Evolutionary conservation across 1,140 invertebrate species (phyloP), one percentile per base, ranked within the genome.

Genomic region (Nebria ingens): DNA sequence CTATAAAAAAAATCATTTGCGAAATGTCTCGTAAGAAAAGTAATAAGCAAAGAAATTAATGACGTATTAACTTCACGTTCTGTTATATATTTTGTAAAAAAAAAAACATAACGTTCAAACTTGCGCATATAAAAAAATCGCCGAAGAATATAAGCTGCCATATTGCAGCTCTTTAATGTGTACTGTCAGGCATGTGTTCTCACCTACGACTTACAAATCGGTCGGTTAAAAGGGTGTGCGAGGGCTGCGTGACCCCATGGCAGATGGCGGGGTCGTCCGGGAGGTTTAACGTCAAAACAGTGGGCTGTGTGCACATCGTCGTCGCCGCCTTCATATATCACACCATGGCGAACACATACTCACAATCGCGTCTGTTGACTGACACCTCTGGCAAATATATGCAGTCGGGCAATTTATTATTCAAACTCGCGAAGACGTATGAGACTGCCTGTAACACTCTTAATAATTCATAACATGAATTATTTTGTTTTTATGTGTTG

Each of bases 391-490:
- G 40, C 40, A 45, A 45, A 45, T 45, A 45, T 45, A 45, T 45
- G 40, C 40, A 45, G 40, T 45, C 40, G 25, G 3, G 15, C 40
- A 45, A 45, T 45, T 45, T 45, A 45, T 45, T 45, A 45, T 45
- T 45, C 40, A 45, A 3, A 4, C 40, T 17, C 9, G 15, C 40
- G 9, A 45, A 45, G 40, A 45, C 40, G 40, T 45, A 17, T 45
- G 40, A 45, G 40, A 45, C 40, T 45, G 40, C 9, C 15, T 17
- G 40, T 45, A 45, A 12, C 40, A 45, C 17, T 45, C 17, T 45
- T 45, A 45, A 45, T 45, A 45, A 45, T 45, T 45, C 40, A 45
- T 45, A 17, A 9, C 40, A 45, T 45, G 40, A 45, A 45, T 45
- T 45, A 45, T 45, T 45, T 45, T 45, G 40, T 45, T 45, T 45